These are phyloP conservation scores for Microplitis demolitor DNA, from an alignment of 1,140 invertebrate species.

Conservation along the genomic window DNA sequence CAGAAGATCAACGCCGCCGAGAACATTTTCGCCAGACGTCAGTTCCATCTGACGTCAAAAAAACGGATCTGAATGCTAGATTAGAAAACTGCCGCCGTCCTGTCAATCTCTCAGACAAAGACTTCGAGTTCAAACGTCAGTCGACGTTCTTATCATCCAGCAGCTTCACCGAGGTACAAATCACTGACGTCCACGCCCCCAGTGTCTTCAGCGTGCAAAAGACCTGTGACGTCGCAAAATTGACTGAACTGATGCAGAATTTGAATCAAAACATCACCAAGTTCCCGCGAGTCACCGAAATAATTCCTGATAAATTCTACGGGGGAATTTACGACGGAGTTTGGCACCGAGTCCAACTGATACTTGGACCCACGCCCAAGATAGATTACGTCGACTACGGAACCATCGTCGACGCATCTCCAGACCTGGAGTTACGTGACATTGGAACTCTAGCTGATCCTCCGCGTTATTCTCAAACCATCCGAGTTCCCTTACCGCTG, in stretches of 20 bases:
- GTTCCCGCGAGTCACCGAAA: neutral
- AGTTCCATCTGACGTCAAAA: neutral
- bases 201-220: neutral
- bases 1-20: neutral
- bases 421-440: constrained; percentile 27
- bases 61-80: neutral
- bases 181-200: neutral
- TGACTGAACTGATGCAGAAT: neutral
- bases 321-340: constrained; percentile 26
- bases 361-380: constrained; percentile 27
- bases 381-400: constrained; percentile 47
- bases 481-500: neutral
- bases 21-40: neutral
- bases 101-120: neutral
- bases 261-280: constrained; percentile 9
- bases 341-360: constrained; percentile 44
- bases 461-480: constrained; percentile 10
- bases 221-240: neutral
- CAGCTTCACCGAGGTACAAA: neutral
- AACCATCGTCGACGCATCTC: constrained; percentile 22
- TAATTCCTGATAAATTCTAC: constrained; percentile 38
- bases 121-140: neutral
- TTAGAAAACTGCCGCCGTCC: neutral
- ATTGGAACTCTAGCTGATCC: constrained; percentile 25
- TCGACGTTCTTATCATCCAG: neutral